Evolutionary conservation across 2,797 vertebrate species (phyloP).

Genomic region (Epinephelus coioides): DNA sequence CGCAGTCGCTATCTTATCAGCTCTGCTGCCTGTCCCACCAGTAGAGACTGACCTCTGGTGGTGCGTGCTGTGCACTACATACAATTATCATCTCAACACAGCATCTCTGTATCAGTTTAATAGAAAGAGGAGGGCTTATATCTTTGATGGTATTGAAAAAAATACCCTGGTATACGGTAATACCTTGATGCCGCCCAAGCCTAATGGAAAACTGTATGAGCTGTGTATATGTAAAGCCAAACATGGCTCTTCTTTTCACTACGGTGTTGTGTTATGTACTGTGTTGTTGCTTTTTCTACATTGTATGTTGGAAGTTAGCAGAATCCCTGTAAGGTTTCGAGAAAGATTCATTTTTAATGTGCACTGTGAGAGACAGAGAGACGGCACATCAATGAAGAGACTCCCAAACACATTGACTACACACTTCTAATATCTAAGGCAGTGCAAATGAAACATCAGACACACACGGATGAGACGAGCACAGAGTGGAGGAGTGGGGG

Average conservation of each 20-base stretch:
- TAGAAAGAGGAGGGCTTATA: too few relatives aligned
- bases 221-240: neutral
- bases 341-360: constrained; percentile 33
- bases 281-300: constrained; percentile 14
- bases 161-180: too few relatives aligned
- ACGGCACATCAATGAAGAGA: constrained; percentile 56
- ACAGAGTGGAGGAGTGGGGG: constrained; percentile 48
- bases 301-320: constrained; percentile 20
- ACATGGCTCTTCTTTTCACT: neutral
- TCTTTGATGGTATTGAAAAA: too few relatives aligned
- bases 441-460: constrained; percentile 81
- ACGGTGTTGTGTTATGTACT: constrained; percentile 8
- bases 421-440: constrained; percentile 71
- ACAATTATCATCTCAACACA: too few relatives aligned
- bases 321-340: constrained; percentile 24
- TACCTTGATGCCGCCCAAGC: too few relatives aligned
- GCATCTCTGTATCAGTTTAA: too few relatives aligned
- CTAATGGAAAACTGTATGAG: constrained; percentile 1
- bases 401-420: constrained; percentile 62
- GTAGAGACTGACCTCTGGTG: too few relatives aligned
- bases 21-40: too few relatives aligned
- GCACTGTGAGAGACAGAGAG: constrained; percentile 46
- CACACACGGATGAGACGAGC: constrained; percentile 73
- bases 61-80: too few relatives aligned
- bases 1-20: too few relatives aligned